phyloP scores from a whole-genome alignment of 30 jellyfish, hydroid and myxozoan species.

The Calvadosia cruxmelitensis region DNA sequence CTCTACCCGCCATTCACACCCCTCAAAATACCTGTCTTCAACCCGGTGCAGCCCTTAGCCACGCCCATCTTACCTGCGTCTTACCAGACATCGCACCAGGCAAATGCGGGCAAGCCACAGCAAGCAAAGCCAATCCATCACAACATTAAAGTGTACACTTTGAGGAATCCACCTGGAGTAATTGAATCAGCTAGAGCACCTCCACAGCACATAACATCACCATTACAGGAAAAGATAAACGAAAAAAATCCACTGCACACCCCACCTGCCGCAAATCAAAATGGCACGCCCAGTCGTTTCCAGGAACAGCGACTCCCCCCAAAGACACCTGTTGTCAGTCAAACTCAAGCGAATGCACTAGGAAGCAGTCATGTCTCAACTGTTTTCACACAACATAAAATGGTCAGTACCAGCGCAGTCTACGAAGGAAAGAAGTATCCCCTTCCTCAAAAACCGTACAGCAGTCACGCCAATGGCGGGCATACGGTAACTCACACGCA shows the following conservation, averaged over 20 bases:
- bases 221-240: background rate
- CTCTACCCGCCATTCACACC: constrained; percentile 1
- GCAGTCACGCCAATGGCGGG: background rate
- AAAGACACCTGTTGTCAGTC: background rate
- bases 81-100: background rate
- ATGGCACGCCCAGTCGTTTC: background rate
- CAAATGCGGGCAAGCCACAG: background rate
- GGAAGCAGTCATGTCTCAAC: background rate
- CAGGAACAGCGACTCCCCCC: background rate
- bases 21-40: background rate
- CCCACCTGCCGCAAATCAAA: background rate
- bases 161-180: background rate
- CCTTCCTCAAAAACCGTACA: background rate
- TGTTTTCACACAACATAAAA: background rate
- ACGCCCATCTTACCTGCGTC: too few relatives aligned
- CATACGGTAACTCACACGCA: too few relatives aligned
- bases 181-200: background rate
- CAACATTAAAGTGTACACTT: background rate
- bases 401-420: too few relatives aligned
- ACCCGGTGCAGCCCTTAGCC: background rate
- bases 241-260: background rate
- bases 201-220: background rate
- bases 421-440: background rate
- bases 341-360: background rate
- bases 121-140: too few relatives aligned